These are phyloP conservation scores for Neogobius melanostomus DNA, from an alignment of 2,113 vertebrate species.

Conservation along the genomic window DNA sequence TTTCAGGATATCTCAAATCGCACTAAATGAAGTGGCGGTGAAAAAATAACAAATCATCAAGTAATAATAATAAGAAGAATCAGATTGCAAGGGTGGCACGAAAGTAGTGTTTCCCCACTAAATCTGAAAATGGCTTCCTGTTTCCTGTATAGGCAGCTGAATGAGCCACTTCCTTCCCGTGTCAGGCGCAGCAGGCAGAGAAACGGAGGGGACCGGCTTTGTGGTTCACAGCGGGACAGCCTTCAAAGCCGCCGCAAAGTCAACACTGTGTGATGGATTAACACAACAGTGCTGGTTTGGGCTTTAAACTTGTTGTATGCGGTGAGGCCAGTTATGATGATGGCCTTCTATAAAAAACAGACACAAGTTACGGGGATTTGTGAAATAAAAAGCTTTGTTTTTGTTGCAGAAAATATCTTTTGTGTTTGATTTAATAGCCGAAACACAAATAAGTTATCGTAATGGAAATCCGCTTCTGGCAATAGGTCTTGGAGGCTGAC, in stretches of 20 bases:
- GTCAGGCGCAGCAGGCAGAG: not conserved
- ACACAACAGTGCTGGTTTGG: constrained; percentile 14
- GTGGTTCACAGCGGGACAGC: not conserved
- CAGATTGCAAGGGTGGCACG: constrained; percentile 27
- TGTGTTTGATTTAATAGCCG: too few species aligned
- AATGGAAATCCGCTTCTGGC: too few species aligned
- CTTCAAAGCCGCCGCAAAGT: constrained; percentile 2
- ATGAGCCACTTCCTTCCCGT: constrained; percentile 69
- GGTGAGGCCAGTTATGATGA: not conserved
- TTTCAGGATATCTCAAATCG: not conserved
- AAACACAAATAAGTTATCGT: too few species aligned
- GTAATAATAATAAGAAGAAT: constrained; percentile 25
- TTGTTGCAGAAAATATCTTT: too few species aligned
- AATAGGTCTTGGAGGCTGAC: too few species aligned
- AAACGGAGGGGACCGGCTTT: not conserved
- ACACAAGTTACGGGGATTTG: not conserved
- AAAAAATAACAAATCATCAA: constrained; percentile 14
- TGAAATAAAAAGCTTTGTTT: not conserved
- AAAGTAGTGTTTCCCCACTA: constrained; percentile 40
- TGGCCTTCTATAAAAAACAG: not conserved
- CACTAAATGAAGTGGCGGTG: not conserved
- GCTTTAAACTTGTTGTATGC: constrained; percentile 18
- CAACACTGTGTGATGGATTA: not conserved
- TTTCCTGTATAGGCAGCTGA: constrained; percentile 68
- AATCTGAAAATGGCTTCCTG: constrained; percentile 68